Percentiles rank a stretch among this genome's conserved stretches.
phyloP scores from a whole-genome alignment of 2,113 vertebrate genomes.

The Accipiter cooperii region DNA sequence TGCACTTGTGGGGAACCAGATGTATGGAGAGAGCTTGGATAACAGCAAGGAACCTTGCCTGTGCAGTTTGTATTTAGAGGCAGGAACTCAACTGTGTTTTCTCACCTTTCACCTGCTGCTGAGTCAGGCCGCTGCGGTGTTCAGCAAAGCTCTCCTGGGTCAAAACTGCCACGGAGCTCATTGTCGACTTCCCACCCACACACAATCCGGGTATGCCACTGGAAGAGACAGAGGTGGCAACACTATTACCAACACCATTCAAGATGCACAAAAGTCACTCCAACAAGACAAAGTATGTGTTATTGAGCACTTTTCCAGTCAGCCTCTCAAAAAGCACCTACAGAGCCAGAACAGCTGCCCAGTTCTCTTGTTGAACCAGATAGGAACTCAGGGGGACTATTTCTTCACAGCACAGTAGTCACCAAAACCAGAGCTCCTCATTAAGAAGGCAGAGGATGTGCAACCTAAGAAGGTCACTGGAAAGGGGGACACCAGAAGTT shows the following conservation, averaged over 20 bases:
- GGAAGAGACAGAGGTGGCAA: neutral
- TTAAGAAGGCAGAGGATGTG: neutral
- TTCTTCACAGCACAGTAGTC: neutral
- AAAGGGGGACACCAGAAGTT: neutral
- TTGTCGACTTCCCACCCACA: conserved; percentile 91
- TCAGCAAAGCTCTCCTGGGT: conserved; percentile 99
- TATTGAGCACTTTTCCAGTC: neutral
- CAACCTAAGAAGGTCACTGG: neutral
- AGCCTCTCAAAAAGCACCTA: neutral
- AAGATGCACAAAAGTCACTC: neutral
- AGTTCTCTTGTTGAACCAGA: neutral
- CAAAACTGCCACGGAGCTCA: conserved; percentile 99
- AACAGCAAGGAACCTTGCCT: neutral
- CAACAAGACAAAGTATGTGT: neutral
- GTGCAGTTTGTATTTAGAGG: neutral
- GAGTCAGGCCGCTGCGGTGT: conserved; percentile 93
- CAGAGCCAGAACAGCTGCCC: neutral
- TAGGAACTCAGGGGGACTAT: neutral
- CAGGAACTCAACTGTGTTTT: neutral
- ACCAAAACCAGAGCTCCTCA: neutral
- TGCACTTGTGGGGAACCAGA: neutral
- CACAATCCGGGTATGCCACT: conserved; percentile 95
- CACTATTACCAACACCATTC: neutral
- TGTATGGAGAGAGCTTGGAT: neutral
- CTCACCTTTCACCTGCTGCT: conserved; percentile 88